A percentile compares a stretch with the other conserved stretches of the same genome.
These are phyloP conservation scores for Loripinus fragilis DNA, from an alignment of 2,888 invertebrate species.

Conservation along the genomic window DNA sequence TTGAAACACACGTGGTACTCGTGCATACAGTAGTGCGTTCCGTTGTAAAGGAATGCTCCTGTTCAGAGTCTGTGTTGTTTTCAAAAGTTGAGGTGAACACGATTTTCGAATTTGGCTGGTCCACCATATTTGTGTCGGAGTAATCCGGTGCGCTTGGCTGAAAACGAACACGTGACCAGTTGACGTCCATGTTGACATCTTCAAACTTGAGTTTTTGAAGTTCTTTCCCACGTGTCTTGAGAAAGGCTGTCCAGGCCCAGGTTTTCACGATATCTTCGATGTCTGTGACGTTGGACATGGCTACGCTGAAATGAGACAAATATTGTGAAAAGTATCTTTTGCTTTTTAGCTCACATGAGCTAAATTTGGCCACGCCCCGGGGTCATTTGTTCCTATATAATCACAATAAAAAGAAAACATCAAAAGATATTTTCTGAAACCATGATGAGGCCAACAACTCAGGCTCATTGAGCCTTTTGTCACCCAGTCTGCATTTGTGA, in stretches of 20 bases:
- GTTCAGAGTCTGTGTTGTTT: constrained; percentile 78
- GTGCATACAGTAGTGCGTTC: constrained; percentile 79
- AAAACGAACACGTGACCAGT: constrained; percentile 83
- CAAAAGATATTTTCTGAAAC: too few relatives aligned
- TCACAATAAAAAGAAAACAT: too few relatives aligned
- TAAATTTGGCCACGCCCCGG: too few relatives aligned
- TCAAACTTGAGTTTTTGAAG: constrained; percentile 77
- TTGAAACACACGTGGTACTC: constrained; percentile 74
- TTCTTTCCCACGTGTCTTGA: constrained; percentile 79
- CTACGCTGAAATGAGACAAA: neutral
- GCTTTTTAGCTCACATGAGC: too few relatives aligned
- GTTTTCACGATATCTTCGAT: constrained; percentile 80
- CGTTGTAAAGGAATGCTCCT: constrained; percentile 81
- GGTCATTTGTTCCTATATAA: too few relatives aligned
- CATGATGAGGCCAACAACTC: too few relatives aligned
- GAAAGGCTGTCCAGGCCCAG: constrained; percentile 83
- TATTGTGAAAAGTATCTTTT: too few relatives aligned
- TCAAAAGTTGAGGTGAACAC: constrained; percentile 81
- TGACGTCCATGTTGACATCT: constrained; percentile 80
- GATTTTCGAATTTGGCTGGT: constrained; percentile 69
- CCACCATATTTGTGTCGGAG: constrained; percentile 63
- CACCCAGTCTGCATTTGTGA: too few relatives aligned
- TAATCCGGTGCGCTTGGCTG: constrained; percentile 78
- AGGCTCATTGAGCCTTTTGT: too few relatives aligned
- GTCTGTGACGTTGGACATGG: constrained; percentile 75